Percentiles rank a stretch among this genome's conserved stretches.
Conservation (phyloP, 1,140 invertebrate species). For the Theocolax elegans region DNA sequence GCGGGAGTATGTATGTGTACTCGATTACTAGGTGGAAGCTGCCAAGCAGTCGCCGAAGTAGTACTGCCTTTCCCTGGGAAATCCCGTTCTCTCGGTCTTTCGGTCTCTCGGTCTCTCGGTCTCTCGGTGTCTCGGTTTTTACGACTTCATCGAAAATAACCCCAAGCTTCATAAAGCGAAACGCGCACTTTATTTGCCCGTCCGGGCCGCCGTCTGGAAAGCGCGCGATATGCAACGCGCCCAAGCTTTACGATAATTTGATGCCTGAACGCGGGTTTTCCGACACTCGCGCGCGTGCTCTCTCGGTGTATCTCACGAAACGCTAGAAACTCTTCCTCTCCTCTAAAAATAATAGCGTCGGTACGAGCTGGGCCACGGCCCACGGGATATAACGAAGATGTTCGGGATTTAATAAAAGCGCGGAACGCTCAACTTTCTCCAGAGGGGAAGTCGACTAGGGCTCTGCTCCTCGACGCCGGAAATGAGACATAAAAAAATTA, state of each 20-base stretch:
- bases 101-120: neutral
- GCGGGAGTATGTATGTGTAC: neutral
- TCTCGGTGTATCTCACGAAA: too few species aligned
- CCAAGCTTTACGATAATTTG: slow-evolving; percentile 39
- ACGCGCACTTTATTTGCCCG: slow-evolving; percentile 41
- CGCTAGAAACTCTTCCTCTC: too few species aligned
- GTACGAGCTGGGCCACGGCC: too few species aligned
- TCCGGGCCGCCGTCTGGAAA: slow-evolving; percentile 34
- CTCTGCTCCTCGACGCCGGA: neutral
- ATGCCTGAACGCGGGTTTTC: neutral
- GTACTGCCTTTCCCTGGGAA: neutral
- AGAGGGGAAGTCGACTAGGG: neutral
- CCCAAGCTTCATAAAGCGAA: slow-evolving; percentile 42
- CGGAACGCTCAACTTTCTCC: neutral
- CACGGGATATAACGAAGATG: slow-evolving; percentile 3
- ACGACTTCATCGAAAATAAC: slow-evolving; percentile 27
- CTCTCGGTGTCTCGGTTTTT: slow-evolving; percentile 19
- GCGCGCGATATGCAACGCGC: slow-evolving; percentile 36
- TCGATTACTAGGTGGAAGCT: slow-evolving; percentile 21
- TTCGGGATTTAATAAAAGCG: slow-evolving; percentile 20
- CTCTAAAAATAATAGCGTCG: neutral
- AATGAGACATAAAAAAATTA: slow-evolving; percentile 6
- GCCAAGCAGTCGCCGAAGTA: neutral
- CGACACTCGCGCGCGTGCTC: neutral
- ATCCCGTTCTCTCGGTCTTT: neutral